Evolutionary conservation across 2,888 invertebrate genomes (phyloP).

Genomic region (Priocnemis perturbator): DNA sequence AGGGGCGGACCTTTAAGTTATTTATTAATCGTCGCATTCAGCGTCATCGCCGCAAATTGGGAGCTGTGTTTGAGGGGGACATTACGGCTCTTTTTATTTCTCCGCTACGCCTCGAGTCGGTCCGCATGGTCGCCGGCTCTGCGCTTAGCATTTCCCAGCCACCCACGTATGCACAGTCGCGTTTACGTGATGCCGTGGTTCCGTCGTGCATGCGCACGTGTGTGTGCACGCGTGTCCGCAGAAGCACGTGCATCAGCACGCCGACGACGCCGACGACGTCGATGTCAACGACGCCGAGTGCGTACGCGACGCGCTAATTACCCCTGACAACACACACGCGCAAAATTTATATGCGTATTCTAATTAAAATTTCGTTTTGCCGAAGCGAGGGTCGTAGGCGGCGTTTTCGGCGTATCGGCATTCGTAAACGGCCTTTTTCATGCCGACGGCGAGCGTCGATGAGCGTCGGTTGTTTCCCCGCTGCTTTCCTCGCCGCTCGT

Average conservation of each 20-base stretch:
- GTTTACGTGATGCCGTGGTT: not conserved
- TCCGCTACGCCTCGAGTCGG: too few relatives aligned
- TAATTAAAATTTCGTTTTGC: slow-evolving; percentile 55
- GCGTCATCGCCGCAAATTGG: too few relatives aligned
- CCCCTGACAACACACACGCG: slow-evolving; percentile 33
- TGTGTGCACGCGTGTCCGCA: too few relatives aligned
- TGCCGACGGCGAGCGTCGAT: too few relatives aligned
- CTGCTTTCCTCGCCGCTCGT: not conserved
- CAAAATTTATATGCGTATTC: slow-evolving; percentile 43
- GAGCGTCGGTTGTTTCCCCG: not conserved
- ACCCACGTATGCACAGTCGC: too few relatives aligned
- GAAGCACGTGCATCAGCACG: too few relatives aligned
- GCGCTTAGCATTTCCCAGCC: not conserved
- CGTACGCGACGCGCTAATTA: slow-evolving; percentile 40
- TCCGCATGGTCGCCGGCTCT: too few relatives aligned
- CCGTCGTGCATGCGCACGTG: not conserved
- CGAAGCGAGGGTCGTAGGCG: slow-evolving; percentile 34
- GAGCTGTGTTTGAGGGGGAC: too few relatives aligned
- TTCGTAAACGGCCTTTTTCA: not conserved
- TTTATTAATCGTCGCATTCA: slow-evolving; percentile 1
- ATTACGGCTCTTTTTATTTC: too few relatives aligned
- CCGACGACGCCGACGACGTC: not conserved
- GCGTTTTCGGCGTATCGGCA: not conserved
- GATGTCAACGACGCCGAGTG: not conserved
- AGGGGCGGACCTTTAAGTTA: slow-evolving; percentile 3